These are phyloP conservation scores for Heloderma charlesbogerti DNA, from an alignment of 2,113 vertebrate species.

Conservation along the genomic window DNA sequence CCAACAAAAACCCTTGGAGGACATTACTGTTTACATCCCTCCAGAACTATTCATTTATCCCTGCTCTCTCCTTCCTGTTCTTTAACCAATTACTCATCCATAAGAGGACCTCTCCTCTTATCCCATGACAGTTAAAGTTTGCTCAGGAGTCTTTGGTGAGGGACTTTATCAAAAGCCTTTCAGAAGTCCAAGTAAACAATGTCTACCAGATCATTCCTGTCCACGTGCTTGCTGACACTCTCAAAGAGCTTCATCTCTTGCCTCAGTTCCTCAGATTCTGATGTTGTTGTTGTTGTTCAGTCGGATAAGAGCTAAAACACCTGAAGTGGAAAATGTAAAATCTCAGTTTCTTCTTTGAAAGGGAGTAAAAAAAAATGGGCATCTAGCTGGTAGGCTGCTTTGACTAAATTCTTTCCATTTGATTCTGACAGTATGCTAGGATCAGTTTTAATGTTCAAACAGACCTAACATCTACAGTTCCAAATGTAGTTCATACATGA, in stretches of 20 bases:
- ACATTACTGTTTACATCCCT: too few species aligned
- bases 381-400: background rate
- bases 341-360: background rate
- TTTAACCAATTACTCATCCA: background rate
- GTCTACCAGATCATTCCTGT: background rate
- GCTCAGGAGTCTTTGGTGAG: background rate
- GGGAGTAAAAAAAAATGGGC: background rate
- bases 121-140: background rate
- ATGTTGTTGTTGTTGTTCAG: too few species aligned
- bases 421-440: background rate
- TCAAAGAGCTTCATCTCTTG: background rate
- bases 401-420: background rate
- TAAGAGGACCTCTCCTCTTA: background rate
- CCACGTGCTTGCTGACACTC: too few species aligned
- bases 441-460: background rate
- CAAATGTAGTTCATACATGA: background rate
- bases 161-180: background rate
- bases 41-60: too few species aligned
- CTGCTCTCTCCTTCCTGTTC: too few species aligned
- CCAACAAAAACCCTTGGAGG: too few species aligned
- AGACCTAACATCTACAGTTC: slow-evolving; percentile 1
- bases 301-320: background rate
- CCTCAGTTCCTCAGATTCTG: background rate
- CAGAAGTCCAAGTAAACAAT: background rate
- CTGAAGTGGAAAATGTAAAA: slow-evolving; percentile 3